A percentile compares a stretch with the other conserved stretches of the same genome.
Evolutionary conservation across 2,797 vertebrate species (phyloP).

Genomic region (Cheirogaleus major): DNA sequence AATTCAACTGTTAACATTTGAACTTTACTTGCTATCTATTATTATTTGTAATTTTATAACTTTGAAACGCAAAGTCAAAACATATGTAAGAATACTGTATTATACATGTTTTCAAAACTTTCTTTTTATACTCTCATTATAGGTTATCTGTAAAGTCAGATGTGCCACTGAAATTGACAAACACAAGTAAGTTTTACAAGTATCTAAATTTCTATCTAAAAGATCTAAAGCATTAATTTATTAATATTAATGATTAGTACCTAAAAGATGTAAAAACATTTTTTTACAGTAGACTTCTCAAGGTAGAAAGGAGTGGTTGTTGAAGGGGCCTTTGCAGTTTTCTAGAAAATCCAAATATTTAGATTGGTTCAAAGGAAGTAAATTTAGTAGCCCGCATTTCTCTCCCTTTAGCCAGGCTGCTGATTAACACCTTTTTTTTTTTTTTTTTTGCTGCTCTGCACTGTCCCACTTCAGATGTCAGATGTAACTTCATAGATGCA

Average conservation of each 20-base stretch:
- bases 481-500: background rate
- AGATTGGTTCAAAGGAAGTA: constrained; percentile 1
- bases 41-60: background rate
- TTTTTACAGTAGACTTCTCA: background rate
- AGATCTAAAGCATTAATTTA: background rate
- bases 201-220: background rate
- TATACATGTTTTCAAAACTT: constrained; percentile 57
- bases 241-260: background rate
- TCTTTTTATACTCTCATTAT: constrained; percentile 74
- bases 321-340: background rate
- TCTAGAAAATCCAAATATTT: background rate
- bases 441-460: background rate
- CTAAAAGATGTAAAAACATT: constrained; percentile 27
- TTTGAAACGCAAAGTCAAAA: constrained; percentile 61
- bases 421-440: background rate
- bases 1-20: constrained; percentile 25
- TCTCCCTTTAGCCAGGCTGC: background rate
- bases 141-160: constrained; percentile 98
- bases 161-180: constrained; percentile 96
- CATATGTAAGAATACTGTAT: constrained; percentile 25
- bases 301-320: background rate
- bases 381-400: background rate
- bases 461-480: background rate
- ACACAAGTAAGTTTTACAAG: constrained; percentile 93
- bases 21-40: constrained; percentile 22